Percentiles rank a stretch among this genome's conserved stretches.
These are phyloP conservation scores for Aspidapion aeneum DNA, from an alignment of 2,888 invertebrate genomes.

Conservation along the genomic window DNA sequence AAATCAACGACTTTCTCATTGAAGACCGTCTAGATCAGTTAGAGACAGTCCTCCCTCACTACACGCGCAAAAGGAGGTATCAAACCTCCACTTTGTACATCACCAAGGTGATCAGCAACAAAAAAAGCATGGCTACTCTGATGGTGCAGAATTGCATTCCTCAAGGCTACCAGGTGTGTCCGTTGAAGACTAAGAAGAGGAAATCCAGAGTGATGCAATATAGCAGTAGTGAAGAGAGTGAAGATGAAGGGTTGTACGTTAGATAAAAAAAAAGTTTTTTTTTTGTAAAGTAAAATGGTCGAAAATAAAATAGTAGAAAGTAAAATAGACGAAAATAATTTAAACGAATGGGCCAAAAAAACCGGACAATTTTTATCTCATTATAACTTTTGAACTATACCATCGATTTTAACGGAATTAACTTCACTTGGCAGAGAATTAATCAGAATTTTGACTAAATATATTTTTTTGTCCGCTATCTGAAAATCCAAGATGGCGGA, in stretches of 20 bases:
- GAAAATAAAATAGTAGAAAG: too few relatives aligned
- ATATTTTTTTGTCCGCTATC: too few relatives aligned
- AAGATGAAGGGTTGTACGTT: constrained; percentile 27
- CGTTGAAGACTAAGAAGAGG: constrained; percentile 30
- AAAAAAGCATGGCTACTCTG: constrained; percentile 42
- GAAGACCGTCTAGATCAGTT: constrained; percentile 45
- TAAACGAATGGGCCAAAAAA: too few relatives aligned
- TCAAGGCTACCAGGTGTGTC: constrained; percentile 40
- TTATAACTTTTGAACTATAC: too few relatives aligned
- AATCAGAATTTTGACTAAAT: too few relatives aligned
- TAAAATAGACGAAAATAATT: too few relatives aligned
- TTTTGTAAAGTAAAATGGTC: too few relatives aligned
- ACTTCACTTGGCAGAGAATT: too few relatives aligned
- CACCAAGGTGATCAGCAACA: constrained; percentile 41
- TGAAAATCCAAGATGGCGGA: too few relatives aligned
- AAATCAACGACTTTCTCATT: constrained; percentile 40
- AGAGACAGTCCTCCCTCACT: constrained; percentile 44
- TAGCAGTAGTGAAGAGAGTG: constrained; percentile 6
- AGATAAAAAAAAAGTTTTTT: constrained; percentile 13
- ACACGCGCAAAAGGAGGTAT: constrained; percentile 41
- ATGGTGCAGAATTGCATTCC: constrained; percentile 46
- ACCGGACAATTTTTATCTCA: too few relatives aligned
- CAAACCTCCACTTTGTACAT: constrained; percentile 45
- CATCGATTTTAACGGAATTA: too few relatives aligned
- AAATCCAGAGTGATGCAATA: constrained; percentile 31